Percentiles rank a stretch among this genome's conserved stretches.
Conservation (phyloP, 2,888 invertebrate species). For the Myopa testacea region DNA sequence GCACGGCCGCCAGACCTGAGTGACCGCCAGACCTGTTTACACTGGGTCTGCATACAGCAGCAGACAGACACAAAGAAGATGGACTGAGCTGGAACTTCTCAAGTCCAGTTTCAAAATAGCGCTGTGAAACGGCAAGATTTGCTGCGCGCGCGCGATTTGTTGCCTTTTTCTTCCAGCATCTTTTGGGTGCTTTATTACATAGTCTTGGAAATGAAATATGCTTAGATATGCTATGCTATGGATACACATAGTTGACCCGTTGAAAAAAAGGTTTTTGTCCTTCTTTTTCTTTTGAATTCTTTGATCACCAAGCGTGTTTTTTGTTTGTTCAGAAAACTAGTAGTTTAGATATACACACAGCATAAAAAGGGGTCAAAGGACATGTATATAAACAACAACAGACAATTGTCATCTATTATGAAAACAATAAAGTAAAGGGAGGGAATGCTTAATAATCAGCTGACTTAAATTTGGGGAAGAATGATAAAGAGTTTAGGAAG, state of each 20-base stretch:
- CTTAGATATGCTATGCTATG: not conserved
- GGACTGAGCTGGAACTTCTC: not conserved
- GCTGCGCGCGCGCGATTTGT: slow-evolving; percentile 5
- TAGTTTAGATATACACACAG: not conserved
- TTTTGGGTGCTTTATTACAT: not conserved
- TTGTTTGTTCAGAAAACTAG: slow-evolving; percentile 1
- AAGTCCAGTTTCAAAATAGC: not conserved
- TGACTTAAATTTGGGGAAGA: no score
- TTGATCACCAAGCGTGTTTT: not conserved
- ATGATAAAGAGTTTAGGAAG: no score
- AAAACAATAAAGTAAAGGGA: no score
- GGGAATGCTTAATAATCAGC: no score
- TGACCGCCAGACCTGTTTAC: not conserved
- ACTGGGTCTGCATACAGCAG: not conserved
- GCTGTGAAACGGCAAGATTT: not conserved
- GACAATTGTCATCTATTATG: no score
- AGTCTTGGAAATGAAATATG: not conserved
- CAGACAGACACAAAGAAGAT: not conserved
- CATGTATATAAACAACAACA: not conserved
- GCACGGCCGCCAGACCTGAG: not conserved
- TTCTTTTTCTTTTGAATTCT: not conserved
- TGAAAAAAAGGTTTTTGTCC: not conserved
- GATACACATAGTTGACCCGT: slow-evolving; percentile 22
- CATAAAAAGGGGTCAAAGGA: not conserved
- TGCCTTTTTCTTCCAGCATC: not conserved